These are phyloP conservation scores for Blastobasis adustella DNA, from an alignment of 2,888 invertebrate species.

Conservation along the genomic window DNA sequence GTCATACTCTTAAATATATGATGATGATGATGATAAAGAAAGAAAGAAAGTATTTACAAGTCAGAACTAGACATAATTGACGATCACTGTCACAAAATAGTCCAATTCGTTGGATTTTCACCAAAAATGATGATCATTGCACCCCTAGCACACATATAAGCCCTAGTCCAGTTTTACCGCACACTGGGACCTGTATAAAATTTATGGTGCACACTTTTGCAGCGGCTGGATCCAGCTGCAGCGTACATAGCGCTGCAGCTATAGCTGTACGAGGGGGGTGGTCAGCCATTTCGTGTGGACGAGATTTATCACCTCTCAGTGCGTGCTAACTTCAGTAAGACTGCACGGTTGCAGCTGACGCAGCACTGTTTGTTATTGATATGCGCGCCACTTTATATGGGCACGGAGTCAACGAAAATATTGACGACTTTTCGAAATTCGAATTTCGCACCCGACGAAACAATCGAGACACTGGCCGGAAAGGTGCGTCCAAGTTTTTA, in stretches of 20 bases:
- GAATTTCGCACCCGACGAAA: too few species aligned
- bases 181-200: slow-evolving; percentile 68
- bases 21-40: too few species aligned
- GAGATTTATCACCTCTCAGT: slow-evolving; percentile 71
- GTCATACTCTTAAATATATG: too few species aligned
- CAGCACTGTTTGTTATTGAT: slow-evolving; percentile 17
- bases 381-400: neutral
- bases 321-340: slow-evolving; percentile 61
- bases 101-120: too few species aligned
- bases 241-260: slow-evolving; percentile 23
- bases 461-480: too few species aligned
- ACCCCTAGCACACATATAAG: slow-evolving; percentile 23
- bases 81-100: too few species aligned
- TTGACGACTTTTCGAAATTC: neutral
- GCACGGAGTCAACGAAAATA: neutral
- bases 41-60: too few species aligned
- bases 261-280: slow-evolving; percentile 59
- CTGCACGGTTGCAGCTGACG: slow-evolving; percentile 49
- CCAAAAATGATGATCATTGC: too few species aligned
- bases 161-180: slow-evolving; percentile 62
- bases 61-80: too few species aligned
- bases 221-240: slow-evolving; percentile 37
- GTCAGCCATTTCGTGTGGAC: slow-evolving; percentile 72
- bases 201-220: slow-evolving; percentile 74
- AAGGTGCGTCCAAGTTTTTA: too few species aligned